phyloP scores from a whole-genome alignment of 2,888 invertebrate species.

The Ophonus ardosiacus region DNA sequence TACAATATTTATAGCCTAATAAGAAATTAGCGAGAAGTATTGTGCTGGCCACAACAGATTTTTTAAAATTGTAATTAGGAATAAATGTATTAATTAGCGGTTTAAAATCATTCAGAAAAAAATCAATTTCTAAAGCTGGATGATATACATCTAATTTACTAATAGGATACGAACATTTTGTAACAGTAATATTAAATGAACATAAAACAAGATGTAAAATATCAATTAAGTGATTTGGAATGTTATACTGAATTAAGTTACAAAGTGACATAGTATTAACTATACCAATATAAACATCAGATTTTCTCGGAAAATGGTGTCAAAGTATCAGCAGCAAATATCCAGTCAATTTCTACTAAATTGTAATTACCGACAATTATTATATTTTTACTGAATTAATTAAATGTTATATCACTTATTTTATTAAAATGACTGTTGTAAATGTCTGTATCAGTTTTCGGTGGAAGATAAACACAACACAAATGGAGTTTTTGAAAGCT shows the following conservation, averaged over 20 bases:
- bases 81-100: not conserved
- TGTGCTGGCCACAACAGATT: too few relatives aligned
- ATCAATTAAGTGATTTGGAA: too few relatives aligned
- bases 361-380: constrained; percentile 21
- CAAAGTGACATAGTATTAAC: too few relatives aligned
- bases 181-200: not conserved
- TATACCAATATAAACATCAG: not conserved
- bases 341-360: not conserved
- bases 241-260: too few relatives aligned
- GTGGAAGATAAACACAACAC: constrained; percentile 22
- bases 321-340: not conserved
- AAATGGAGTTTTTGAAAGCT: not conserved
- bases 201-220: not conserved
- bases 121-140: not conserved
- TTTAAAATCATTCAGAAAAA: not conserved
- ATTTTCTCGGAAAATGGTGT: not conserved
- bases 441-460: not conserved
- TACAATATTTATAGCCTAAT: too few relatives aligned
- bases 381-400: not conserved
- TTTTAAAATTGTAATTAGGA: not conserved
- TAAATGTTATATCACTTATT: not conserved
- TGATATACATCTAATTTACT: not conserved
- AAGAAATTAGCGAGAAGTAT: too few relatives aligned
- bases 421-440: constrained; percentile 11
- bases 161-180: not conserved